These are phyloP conservation scores for Sebastes vulpes DNA, from an alignment of 2,797 vertebrate species.

Conservation along the genomic window DNA sequence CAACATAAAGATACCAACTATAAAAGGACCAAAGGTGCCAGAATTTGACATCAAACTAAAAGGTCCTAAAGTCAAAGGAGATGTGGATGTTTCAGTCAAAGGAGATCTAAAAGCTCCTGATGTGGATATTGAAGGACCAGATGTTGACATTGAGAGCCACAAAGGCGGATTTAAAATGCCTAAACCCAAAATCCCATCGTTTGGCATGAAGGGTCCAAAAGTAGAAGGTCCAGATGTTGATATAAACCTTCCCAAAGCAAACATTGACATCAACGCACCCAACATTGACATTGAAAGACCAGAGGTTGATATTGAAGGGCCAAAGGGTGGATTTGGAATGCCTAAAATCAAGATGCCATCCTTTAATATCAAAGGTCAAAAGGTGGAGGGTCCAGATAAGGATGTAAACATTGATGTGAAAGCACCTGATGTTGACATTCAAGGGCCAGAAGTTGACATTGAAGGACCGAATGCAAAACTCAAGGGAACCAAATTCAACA, in stretches of 20 bases:
- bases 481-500: conserved; percentile 40
- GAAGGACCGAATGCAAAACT: neutral
- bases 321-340: neutral
- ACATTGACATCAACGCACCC: neutral
- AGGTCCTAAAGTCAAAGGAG: conserved; percentile 4
- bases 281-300: conserved; percentile 21
- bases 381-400: too few species aligned
- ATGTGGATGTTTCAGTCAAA: conserved; percentile 30
- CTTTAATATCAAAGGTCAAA: too few species aligned
- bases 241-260: conserved; percentile 21
- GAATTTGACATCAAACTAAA: neutral
- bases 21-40: conserved; percentile 24
- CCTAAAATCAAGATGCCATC: too few species aligned
- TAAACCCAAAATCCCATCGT: conserved; percentile 80
- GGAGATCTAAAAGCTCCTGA: conserved; percentile 20
- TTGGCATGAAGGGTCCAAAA: neutral
- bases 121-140: conserved; percentile 2
- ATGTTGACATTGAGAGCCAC: conserved; percentile 11
- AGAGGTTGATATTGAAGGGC: neutral
- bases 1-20: conserved; percentile 16
- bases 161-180: conserved; percentile 26
- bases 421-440: neutral
- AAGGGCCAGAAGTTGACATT: neutral
- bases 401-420: neutral
- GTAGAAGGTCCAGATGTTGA: conserved; percentile 16